phyloP scores from a whole-genome alignment of 2,113 vertebrate species.

The Climacteris rufus region DNA sequence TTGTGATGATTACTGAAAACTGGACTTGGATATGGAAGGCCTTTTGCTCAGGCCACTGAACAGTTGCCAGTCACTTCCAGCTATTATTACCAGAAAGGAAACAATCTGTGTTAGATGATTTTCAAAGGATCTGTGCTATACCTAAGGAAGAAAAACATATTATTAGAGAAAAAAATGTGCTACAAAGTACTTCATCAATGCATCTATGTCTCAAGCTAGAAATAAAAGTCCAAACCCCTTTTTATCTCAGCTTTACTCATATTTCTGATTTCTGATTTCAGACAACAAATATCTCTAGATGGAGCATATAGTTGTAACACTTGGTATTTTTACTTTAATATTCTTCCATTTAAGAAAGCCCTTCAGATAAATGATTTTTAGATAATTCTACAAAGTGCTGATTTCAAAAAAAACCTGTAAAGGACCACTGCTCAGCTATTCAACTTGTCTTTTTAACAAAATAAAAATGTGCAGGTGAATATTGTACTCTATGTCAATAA shows the following conservation, averaged over 20 bases:
- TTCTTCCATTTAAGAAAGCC: neutral
- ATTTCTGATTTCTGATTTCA: neutral
- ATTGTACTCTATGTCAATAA: slow-evolving; percentile 72
- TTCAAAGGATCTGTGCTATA: neutral
- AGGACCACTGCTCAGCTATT: neutral
- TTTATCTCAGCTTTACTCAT: neutral
- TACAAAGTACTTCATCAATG: neutral
- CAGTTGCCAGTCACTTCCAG: neutral
- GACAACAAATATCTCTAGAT: neutral
- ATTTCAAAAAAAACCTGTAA: neutral
- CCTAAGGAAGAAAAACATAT: neutral
- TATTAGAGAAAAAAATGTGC: neutral
- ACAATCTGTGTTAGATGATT: neutral
- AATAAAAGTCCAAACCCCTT: neutral
- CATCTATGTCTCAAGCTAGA: neutral
- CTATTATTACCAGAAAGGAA: neutral
- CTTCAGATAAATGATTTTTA: neutral
- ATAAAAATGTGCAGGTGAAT: slow-evolving; percentile 52
- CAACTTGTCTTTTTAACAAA: slow-evolving; percentile 65
- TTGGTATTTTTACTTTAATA: neutral
- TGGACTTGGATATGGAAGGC: neutral
- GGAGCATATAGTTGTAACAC: neutral
- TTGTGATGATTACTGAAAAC: neutral
- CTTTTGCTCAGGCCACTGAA: neutral
- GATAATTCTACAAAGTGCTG: neutral